Conservation (phyloP, 1,140 invertebrate species). For the Metopolophium dirhodum region DNA sequence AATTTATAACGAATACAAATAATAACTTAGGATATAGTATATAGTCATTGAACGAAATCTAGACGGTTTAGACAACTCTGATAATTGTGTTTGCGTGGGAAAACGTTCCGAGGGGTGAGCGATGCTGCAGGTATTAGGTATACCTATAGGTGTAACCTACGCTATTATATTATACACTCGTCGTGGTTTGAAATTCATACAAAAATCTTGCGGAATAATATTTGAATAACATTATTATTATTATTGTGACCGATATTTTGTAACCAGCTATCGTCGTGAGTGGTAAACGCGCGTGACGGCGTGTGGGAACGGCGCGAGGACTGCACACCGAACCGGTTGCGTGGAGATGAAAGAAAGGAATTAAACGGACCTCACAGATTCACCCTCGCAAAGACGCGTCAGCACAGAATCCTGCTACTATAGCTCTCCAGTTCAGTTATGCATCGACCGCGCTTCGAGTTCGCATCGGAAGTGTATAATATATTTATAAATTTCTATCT, state of each 20-base stretch:
- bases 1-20: background rate
- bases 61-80: background rate
- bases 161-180: too few species aligned
- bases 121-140: background rate
- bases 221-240: conserved; percentile 30
- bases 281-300: background rate
- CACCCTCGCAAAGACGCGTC: conserved; percentile 20
- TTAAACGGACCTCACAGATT: background rate
- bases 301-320: background rate
- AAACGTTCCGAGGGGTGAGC: background rate
- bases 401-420: background rate
- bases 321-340: conserved; percentile 25
- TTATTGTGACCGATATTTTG: conserved; percentile 27
- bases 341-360: background rate
- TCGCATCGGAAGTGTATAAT: background rate
- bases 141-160: too few species aligned
- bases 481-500: background rate
- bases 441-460: background rate
- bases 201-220: conserved; percentile 28
- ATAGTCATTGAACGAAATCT: background rate
- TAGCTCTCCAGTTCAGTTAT: background rate
- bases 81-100: conserved; percentile 14
- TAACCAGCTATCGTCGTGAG: background rate
- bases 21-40: too few species aligned
- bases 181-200: background rate